A percentile compares a stretch with the other conserved stretches of the same genome.
These are phyloP conservation scores for Pterocles gutturalis DNA, from an alignment of 2,113 vertebrate genomes.

Conservation along the genomic window DNA sequence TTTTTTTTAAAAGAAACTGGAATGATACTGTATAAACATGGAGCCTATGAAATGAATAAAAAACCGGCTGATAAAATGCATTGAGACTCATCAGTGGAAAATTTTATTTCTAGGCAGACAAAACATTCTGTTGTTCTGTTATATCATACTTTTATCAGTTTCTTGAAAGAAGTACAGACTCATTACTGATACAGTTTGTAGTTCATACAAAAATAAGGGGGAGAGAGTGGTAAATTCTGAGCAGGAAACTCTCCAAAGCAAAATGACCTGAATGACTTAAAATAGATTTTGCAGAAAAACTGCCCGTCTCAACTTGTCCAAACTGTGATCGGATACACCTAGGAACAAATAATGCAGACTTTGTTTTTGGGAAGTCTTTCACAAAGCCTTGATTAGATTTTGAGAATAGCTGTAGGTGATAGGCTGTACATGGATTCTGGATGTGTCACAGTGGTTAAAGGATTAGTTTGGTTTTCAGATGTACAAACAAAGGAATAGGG, in stretches of 20 bases:
- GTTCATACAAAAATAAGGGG: neutral
- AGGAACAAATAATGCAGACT: neutral
- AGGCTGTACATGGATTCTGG: neutral
- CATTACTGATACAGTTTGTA: neutral
- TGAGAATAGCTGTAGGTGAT: neutral
- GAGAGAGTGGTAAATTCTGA: neutral
- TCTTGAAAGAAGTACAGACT: neutral
- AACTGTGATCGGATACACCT: neutral
- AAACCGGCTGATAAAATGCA: neutral
- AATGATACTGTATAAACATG: neutral
- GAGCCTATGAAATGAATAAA: neutral
- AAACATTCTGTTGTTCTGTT: slow-evolving; percentile 4
- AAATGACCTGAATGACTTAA: neutral
- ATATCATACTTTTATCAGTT: neutral
- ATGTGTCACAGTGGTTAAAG: neutral
- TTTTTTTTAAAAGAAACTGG: neutral
- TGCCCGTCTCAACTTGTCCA: neutral
- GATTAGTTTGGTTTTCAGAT: neutral
- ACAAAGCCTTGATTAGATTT: neutral
- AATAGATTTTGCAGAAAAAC: neutral
- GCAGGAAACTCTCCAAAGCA: neutral
- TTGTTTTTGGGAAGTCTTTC: neutral
- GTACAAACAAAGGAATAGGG: neutral
- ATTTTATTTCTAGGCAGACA: slow-evolving; percentile 22
- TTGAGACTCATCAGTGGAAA: neutral